Evolutionary conservation across 2,797 vertebrate genomes (phyloP).

Genomic region (Taenioides sp.): DNA sequence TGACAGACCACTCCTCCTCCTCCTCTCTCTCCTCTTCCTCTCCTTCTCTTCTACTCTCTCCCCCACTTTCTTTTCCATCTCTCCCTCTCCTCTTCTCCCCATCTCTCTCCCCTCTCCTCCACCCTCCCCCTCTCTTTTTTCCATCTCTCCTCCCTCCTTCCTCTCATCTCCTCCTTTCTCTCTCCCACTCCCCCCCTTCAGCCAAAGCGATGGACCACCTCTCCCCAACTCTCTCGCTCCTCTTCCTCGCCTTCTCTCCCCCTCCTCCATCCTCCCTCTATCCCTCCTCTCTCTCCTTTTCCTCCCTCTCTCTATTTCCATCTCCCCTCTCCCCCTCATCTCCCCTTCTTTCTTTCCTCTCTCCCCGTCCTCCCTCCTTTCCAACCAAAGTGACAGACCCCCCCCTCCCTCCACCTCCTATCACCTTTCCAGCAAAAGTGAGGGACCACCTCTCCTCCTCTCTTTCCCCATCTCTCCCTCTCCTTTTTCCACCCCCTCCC

Average conservation of each 20-base stretch:
- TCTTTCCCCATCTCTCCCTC: background rate
- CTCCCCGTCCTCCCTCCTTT: background rate
- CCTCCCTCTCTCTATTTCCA: background rate
- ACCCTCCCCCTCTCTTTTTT: slow-evolving; percentile 39
- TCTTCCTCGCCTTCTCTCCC: background rate
- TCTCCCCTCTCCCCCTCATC: background rate
- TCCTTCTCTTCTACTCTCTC: too few relatives aligned
- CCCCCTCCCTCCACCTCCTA: too few relatives aligned
- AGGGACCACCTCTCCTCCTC: background rate
- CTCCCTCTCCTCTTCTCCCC: slow-evolving; percentile 48
- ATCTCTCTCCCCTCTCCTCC: background rate
- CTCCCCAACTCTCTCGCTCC: background rate
- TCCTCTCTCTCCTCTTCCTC: background rate
- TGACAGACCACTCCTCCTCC: background rate
- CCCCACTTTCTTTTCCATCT: slow-evolving; percentile 57
- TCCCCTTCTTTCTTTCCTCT: background rate
- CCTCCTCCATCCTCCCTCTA: background rate
- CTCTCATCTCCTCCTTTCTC: too few relatives aligned
- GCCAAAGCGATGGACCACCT: too few relatives aligned
- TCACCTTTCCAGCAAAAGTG: too few relatives aligned
- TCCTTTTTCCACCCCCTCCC: background rate
- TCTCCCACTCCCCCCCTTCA: background rate
- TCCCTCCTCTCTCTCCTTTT: background rate
- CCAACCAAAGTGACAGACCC: too few relatives aligned
- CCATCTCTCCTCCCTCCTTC: slow-evolving; percentile 25